Conservation (phyloP, 2,888 invertebrate species). For the Aphodius granarius region DNA sequence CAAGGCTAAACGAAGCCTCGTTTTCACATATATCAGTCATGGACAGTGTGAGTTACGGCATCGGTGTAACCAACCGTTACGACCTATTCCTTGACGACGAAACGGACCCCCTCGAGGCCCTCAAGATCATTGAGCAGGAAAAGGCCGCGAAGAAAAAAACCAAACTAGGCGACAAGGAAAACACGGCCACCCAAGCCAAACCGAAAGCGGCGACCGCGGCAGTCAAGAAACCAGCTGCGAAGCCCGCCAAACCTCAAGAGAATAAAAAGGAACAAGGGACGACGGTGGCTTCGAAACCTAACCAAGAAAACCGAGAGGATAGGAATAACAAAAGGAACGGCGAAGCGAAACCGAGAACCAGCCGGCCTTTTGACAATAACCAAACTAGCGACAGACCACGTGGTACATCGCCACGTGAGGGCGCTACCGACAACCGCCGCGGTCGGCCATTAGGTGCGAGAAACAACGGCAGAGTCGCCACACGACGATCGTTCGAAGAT, state of each 20-base stretch:
- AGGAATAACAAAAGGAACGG: neutral
- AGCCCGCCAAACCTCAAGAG: constrained; percentile 35
- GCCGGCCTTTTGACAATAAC: neutral
- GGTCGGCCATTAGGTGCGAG: constrained; percentile 45
- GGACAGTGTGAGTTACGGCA: constrained; percentile 78
- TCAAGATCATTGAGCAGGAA: constrained; percentile 72
- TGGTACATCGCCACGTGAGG: constrained; percentile 20
- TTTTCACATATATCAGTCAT: constrained; percentile 51
- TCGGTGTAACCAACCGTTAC: constrained; percentile 78
- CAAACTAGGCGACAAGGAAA: constrained; percentile 66
- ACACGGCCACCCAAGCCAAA: constrained; percentile 55
- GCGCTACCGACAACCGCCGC: constrained; percentile 35
- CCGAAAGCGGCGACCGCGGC: constrained; percentile 37
- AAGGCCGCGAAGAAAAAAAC: constrained; percentile 75
- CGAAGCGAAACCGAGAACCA: neutral
- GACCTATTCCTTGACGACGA: constrained; percentile 77
- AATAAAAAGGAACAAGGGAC: constrained; percentile 63
- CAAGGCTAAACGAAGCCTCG: neutral
- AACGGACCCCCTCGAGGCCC: constrained; percentile 74
- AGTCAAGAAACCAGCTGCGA: constrained; percentile 42
- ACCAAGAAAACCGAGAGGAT: constrained; percentile 21
- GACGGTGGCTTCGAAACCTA: constrained; percentile 55
- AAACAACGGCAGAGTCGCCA: constrained; percentile 39
- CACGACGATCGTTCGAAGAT: constrained; percentile 34
- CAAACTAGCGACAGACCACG: neutral